Base-by-base conservation (phyloP, 1,140 invertebrate species). In the Rhizoglyphus robini region DNA sequence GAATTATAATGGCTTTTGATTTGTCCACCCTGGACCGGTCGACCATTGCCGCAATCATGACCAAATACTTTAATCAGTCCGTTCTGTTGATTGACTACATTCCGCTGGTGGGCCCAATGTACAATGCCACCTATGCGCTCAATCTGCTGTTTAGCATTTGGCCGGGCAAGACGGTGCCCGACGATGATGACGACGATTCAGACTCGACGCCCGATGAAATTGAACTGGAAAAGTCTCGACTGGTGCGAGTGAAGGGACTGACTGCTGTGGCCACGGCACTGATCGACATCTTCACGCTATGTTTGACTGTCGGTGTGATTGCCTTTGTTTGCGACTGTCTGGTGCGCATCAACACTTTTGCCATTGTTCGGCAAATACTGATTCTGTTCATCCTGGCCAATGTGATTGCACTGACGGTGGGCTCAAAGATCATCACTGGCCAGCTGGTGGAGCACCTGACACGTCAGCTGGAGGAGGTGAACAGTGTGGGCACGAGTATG, bases 261-360 rank as follows among this genome's bases (percentile, higher is more conserved):
- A 60, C 58, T 11, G 58, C 58, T 32, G 29, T 60, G 3, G 58
- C 27, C 15, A 60, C 58, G 15, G 58, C 58, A 18, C 29, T 60
- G 32, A 60, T 60, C 30, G 58, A 60, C 27, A 34, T 60, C 15
- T 46, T 60, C 15, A 60, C 58, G 18, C 15, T 60, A 2, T 60
- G 58, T 46, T 46, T 60, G 27, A 27, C 58, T 15, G 11, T 60
- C 8, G 58, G 15, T 46, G 58, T 60, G 15, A 32, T 60, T 2
- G 58, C 58, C n/a, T 60, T 38, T 27, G 15, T 32, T 20, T 60
- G 58, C 27, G 58, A 60, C 29, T 60, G 58, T 46, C 30, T 60
- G n/a, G 13, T 32, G 11, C 58, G 58, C 15, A 34, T 60, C 15
- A 8, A 60, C 13, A 60, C 58, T 20, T 60, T 60, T 27, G 58